phyloP scores from a whole-genome alignment of 2,888 invertebrate species.

The Ephialtes manifestator region DNA sequence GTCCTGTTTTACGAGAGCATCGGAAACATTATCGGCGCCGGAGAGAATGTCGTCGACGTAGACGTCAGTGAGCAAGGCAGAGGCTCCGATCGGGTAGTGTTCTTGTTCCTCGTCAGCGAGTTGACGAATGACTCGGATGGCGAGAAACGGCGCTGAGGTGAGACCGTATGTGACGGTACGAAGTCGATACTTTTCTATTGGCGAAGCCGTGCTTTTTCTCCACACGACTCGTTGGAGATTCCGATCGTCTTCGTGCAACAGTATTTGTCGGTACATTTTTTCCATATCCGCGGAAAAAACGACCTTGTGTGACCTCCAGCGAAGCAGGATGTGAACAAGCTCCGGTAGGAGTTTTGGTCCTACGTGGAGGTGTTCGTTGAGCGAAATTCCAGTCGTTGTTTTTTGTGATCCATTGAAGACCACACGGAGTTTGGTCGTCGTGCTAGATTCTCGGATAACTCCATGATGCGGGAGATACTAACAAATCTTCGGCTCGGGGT shows the following conservation, averaged over 20 bases:
- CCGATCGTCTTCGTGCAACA: slow-evolving; percentile 62
- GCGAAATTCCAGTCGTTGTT: slow-evolving; percentile 74
- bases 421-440: slow-evolving; percentile 79
- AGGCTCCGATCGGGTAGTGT: slow-evolving; percentile 25
- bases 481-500: neutral
- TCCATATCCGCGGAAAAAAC: slow-evolving; percentile 49
- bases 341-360: slow-evolving; percentile 79
- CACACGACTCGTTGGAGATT: slow-evolving; percentile 80
- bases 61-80: slow-evolving; percentile 35
- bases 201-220: slow-evolving; percentile 49
- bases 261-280: slow-evolving; percentile 49
- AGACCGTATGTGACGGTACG: slow-evolving; percentile 31
- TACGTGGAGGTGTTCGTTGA: slow-evolving; percentile 72
- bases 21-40: slow-evolving; percentile 37
- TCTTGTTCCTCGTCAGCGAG: slow-evolving; percentile 20
- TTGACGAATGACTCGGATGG: slow-evolving; percentile 17
- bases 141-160: slow-evolving; percentile 34
- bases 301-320: slow-evolving; percentile 15
- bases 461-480: slow-evolving; percentile 75
- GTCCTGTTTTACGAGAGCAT: neutral
- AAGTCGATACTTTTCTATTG: slow-evolving; percentile 11
- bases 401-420: slow-evolving; percentile 80
- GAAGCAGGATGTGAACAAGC: slow-evolving; percentile 17
- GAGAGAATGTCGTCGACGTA: slow-evolving; percentile 62
- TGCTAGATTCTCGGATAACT: slow-evolving; percentile 77